Base-by-base conservation (phyloP, 2,888 invertebrate species). In the Macaria notata region DNA sequence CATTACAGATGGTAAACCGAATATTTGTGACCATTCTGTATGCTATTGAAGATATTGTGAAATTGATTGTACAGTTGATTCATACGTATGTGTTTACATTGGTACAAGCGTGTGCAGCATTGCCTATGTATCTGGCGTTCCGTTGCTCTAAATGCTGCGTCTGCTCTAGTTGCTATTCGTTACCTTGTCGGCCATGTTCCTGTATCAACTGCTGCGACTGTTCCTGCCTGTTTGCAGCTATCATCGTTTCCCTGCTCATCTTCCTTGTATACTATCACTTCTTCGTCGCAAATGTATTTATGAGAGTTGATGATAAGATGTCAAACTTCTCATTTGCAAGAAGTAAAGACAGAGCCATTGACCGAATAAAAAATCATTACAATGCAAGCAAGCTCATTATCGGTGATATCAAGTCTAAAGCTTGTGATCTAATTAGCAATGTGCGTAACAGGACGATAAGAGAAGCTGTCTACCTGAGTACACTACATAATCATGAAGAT, bases 1-100 rank as follows among this genome's bases (percentile, higher is more conserved):
- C 62, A 3, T 33, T 76, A 3, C 71, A 80, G 55, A 67, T 66
- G 47, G 39, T 74, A 19, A 56, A 71, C 3, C 69, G 81, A 31
- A 30, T 76, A 3, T 42, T 79, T 3, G 54, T 78, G 33, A 71
- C 70, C 1, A 4, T 69, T 4, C 33, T 79, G 4, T 69, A 70
- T 8, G 76, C 76, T 1, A 30, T 69, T 4, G 80, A 81, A 71
- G 76, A 79, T 52, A 38, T 81, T 9, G 39, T 74, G 38, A 71
- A 75, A 8, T 48, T 76, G 45, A 4, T 64, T 0, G 63, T 81
- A 9, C 66, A 72, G n/a, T 66, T 69, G 0, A 43, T 76, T 3
- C 70, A 76, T 44, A 69, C 48, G 36, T 77, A 73, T 45, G n/a
- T 78, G 8, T 68, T 76, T 0, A 65, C 62, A 0, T 46, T 63